Evolutionary conservation across 2,797 vertebrate genomes (phyloP), one percentile per base, ranked within the genome.

Genomic region (Sebastes matsubarae): DNA sequence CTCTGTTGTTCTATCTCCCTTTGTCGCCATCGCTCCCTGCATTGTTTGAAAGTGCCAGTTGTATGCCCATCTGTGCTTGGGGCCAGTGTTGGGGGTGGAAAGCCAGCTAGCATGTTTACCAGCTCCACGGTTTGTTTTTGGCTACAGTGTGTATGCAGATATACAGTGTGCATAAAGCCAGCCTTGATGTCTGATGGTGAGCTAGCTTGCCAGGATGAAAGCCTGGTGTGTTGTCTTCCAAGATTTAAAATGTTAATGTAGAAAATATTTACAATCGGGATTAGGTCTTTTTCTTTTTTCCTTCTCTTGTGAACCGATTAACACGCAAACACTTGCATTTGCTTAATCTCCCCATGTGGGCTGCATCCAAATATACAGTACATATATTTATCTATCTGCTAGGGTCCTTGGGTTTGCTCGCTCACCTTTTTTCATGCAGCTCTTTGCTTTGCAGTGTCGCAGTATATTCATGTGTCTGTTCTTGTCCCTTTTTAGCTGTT

Each of bases 401-500:
- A 2, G 52, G 36, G 36, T 38, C 64, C 60, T 42, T 57, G 64
- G 12, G 27, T 69, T 63, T 70, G 55, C 58, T 58, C 65, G 22
- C 72, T 79, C 66, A 50, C 81, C 29, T 22, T 60, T 55, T 63
- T 63, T 64, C 63, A 12, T 30, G 55, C 27, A 60, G 36, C n/a
- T 18, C 38, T 55, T 59, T 77, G 12, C 16, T 71, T 59, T 77
- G 34, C 34, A 38, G 22, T 24, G 20, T 61, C 59, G 55, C 59
- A 8, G 4, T 72, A 22, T 78, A 14, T 60, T 79, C 34, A 84
- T 52, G 12, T 72, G 61, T 90, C 59, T 88, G n/a, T 75, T 89
- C 54, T 86, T 85, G 50, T 94, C 69, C 71, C 92, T 87, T 57
- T 78, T 78, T 60, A 99, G 98, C 95, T 99, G 93, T 89, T 99